phyloP scores from a whole-genome alignment of 2,888 invertebrate genomes.

The Tromatobia lineatoria region DNA sequence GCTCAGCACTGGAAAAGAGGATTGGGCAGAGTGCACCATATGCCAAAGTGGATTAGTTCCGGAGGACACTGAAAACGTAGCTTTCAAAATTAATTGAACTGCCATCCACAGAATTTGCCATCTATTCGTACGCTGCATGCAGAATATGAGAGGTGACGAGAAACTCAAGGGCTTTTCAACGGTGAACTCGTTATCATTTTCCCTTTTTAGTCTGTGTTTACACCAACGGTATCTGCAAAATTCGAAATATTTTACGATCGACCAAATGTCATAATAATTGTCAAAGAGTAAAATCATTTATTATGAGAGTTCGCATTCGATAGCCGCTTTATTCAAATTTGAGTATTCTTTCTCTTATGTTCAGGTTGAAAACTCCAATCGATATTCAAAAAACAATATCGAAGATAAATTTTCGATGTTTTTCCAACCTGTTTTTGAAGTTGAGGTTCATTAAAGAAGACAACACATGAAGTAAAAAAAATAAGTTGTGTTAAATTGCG shows the following conservation, averaged over 20 bases:
- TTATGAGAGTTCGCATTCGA: no score
- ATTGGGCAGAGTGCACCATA: background rate
- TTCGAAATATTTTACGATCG: background rate
- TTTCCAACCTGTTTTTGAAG: no score
- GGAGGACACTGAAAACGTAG: conserved; percentile 29
- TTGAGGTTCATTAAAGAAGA: no score
- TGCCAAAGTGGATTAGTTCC: conserved; percentile 32
- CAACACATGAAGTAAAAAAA: no score
- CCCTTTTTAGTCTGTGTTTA: background rate
- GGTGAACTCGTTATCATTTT: background rate
- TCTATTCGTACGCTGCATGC: background rate
- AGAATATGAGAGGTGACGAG: background rate
- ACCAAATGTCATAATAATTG: background rate
- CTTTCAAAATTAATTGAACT: conserved; percentile 54
- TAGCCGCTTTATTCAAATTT: no score
- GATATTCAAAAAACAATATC: no score
- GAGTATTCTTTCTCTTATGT: background rate
- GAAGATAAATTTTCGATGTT: no score
- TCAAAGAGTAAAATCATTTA: no score
- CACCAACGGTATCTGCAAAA: background rate
- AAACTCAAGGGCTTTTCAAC: background rate
- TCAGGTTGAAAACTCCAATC: background rate
- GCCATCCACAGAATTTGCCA: conserved; percentile 48
- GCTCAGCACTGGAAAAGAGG: background rate
- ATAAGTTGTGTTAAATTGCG: background rate